Percentiles rank a stretch among this genome's conserved stretches.
Conservation (phyloP, 2,888 invertebrate species). For the Tridacna gigas region DNA sequence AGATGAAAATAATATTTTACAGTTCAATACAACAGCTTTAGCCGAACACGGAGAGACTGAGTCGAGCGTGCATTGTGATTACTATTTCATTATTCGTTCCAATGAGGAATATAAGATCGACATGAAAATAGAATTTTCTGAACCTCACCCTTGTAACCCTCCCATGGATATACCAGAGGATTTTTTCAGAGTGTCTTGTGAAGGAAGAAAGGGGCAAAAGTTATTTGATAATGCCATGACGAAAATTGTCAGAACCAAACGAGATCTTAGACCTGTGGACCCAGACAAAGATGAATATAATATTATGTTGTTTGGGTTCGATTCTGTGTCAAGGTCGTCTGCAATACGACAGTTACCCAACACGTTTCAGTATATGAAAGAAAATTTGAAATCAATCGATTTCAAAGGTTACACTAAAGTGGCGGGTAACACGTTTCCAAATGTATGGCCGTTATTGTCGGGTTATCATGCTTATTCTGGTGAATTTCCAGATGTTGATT, state of each 20-base stretch:
- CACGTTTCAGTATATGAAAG: constrained; percentile 45
- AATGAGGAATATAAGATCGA: constrained; percentile 13
- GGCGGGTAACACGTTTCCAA: constrained; percentile 49
- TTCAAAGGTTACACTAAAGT: constrained; percentile 56
- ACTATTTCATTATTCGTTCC: constrained; percentile 9
- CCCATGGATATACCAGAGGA: constrained; percentile 18
- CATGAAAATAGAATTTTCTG: constrained; percentile 18
- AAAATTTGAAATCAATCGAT: constrained; percentile 31
- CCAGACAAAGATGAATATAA: constrained; percentile 29
- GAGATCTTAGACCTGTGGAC: neutral
- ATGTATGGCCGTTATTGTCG: constrained; percentile 38
- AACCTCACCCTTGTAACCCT: constrained; percentile 10
- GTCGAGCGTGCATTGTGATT: constrained; percentile 17
- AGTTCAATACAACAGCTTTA: constrained; percentile 36
- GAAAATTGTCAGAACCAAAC: constrained; percentile 22
- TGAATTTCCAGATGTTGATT: constrained; percentile 23
- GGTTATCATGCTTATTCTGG: constrained; percentile 22
- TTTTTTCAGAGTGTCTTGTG: constrained; percentile 21
- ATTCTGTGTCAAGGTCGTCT: constrained; percentile 49
- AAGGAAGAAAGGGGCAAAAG: constrained; percentile 11
- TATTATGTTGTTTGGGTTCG: constrained; percentile 54
- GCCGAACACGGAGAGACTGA: neutral
- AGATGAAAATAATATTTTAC: constrained; percentile 39
- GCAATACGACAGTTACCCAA: constrained; percentile 47
- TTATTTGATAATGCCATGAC: constrained; percentile 27